Evolutionary conservation across 2,113 vertebrate genomes (phyloP).

Genomic region (Ariopsis seemanni): DNA sequence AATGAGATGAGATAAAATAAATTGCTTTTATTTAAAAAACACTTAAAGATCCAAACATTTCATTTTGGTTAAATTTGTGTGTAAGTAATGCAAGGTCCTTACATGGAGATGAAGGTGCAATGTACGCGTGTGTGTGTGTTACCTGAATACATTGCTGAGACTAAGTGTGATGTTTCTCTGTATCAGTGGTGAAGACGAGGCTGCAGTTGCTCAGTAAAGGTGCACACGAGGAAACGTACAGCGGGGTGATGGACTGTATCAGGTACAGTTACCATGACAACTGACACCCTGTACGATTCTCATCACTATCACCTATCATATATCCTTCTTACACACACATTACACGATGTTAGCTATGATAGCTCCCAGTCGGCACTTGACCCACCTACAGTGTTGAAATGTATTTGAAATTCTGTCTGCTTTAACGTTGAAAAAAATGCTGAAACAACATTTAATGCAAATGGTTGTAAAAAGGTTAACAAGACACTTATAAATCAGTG

Average conservation of each 20-base stretch:
- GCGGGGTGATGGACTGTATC: constrained; percentile 76
- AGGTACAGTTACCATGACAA: constrained; percentile 62
- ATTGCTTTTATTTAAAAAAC: no score
- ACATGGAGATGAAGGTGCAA: neutral
- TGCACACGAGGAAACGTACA: constrained; percentile 78
- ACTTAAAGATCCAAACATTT: no score
- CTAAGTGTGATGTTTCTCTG: neutral
- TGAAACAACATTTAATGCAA: no score
- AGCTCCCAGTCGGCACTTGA: neutral
- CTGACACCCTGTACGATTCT: no score
- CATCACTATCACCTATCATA: neutral
- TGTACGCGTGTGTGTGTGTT: neutral
- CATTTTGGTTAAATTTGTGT: no score
- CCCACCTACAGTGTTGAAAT: no score
- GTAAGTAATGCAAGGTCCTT: neutral
- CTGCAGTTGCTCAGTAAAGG: constrained; percentile 78
- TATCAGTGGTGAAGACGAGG: constrained; percentile 78
- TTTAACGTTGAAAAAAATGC: no score
- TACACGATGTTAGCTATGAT: neutral
- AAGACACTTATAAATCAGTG: no score
- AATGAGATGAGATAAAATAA: no score
- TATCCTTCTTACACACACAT: neutral
- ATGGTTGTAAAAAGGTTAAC: no score
- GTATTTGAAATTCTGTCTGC: no score
- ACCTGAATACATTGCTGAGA: neutral